Base-by-base conservation (phyloP, 2,888 invertebrate genomes). In the Capitulum mitella region DNA sequence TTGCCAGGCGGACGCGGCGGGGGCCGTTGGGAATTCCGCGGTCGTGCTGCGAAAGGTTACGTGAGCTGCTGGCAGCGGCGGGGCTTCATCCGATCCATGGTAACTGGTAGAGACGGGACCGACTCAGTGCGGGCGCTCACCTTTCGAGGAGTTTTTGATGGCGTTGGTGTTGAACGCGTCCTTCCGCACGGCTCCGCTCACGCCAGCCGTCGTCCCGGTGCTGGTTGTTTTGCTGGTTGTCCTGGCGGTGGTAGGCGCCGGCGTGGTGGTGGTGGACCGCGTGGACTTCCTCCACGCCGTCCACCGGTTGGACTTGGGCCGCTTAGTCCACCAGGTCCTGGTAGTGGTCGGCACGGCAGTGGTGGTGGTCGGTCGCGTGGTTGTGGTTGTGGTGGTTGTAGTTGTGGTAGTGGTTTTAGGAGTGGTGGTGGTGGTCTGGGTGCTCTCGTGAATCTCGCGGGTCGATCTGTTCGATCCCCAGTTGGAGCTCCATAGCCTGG, bases 221-320 rank as follows among this genome's bases (percentile, higher is more conserved):
- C 75, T 79, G 12, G 80, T 80, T 29, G 81, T 70, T 70, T 80
- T 77, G 46, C 80, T 79, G 34, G 82, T 81, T 22, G 82, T 81
- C 26, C 80, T 80, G 32, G 58, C 37, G 16, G 80, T 78, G 46
- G 80, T 78, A 46, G 82, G 80, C 26, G 82, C 80, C 61, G 79
- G 75, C 54, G 77, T 61, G 12, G 78, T 70, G 61, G 79, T 79
- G 46, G 77, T 77, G 32, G 54, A 22, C 22, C 75, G 75, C 16
- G 32, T 75, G 1, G 78, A 43, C 34, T 75, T 70, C 75, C 54
- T 46, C 51, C 78, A 75, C 29, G 40, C 26, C 37, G 78, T 74
- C 54, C 74, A 78, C n/a, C 78, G 51, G 76, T 32, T 64, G 48
- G 22, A 26, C 77, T 22, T 78, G 40, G 79, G 81, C 37, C 80